Evolutionary conservation across 30 jellyfish, hydroid and myxozoan genomes (phyloP), one percentile per base, ranked within the genome.

Genomic region (Mastigias papua): DNA sequence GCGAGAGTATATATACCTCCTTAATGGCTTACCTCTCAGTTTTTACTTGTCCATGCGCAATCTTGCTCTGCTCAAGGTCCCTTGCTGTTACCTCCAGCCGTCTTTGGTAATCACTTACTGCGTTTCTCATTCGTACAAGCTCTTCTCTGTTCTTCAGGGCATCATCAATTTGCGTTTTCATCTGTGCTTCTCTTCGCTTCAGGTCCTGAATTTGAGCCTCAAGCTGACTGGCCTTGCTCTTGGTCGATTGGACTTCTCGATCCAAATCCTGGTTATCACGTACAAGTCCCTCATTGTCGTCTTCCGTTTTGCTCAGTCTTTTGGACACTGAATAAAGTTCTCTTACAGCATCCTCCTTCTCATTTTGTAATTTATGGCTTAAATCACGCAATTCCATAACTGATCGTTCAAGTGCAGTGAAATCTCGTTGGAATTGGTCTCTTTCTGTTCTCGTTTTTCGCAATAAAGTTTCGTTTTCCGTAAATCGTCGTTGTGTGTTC

Each of bases 81-180:
- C 90, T 64, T 2, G 93, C 76, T 9, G 95, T 25, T 16, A 49
- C 87, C 31, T 95, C 99, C 69, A 90, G 92, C 34, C 93, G 73
- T 67, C 98, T 61, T 78, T 95, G 99, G 32, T 91, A 71, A 35
- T 95, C 99, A 61, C 76, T 74, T 25, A 95, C 87, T 30, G 82
- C 68, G 20, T 82, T 77, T n/a, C 95, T 86, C 50, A 90, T 54
- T 50, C 99, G 66, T 11, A 84, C 92, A n/a, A 95, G 84, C 81
- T 95, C 99, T 34, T 95, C 99, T 35, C 98, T 73, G 96, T 80
- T 91, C 88, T 87, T 90, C 62, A 90, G 68, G n/a, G 98, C 98
- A 26, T 95, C 99, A 28, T 95, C 99, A 34, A 95, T 83, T 86
- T 95, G 99, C 51, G 89, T 79, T 69, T 95, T 95, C 91, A 87